phyloP scores from a whole-genome alignment of 2,888 invertebrate species.

The Coenonympha glycerion region DNA sequence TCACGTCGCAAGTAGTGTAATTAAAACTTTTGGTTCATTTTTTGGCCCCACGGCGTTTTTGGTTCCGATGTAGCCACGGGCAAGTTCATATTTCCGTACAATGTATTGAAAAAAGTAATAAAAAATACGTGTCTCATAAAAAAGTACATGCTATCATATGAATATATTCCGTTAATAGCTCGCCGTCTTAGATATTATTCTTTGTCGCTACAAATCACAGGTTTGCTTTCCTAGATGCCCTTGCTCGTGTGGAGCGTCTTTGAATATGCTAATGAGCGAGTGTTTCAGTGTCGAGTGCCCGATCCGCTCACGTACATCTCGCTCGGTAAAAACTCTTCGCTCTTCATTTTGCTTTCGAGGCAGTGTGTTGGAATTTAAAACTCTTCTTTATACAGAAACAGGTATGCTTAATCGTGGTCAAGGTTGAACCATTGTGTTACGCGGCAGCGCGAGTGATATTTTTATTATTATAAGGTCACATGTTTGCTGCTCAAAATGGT shows the following conservation, averaged over 20 bases:
- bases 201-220: not conserved
- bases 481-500: not conserved
- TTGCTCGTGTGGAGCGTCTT: not conserved
- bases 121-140: too few species aligned
- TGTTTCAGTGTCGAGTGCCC: not conserved
- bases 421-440: constrained; percentile 18
- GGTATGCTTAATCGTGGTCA: constrained; percentile 22
- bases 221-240: not conserved
- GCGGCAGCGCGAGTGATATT: constrained; percentile 5
- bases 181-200: not conserved
- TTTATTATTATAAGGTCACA: not conserved
- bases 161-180: too few species aligned
- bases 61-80: too few species aligned
- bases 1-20: too few species aligned
- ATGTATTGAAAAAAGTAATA: too few species aligned
- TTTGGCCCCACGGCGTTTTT: too few species aligned
- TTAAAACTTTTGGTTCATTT: too few species aligned
- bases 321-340: constrained; percentile 1
- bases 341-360: constrained; percentile 8
- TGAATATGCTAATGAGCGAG: constrained; percentile 11
- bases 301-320: constrained; percentile 10
- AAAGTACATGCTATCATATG: too few species aligned
- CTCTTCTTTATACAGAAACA: constrained; percentile 8
- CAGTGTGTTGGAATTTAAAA: constrained; percentile 10
- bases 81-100: too few species aligned